Evolutionary conservation across 2,113 vertebrate genomes (phyloP).

Genomic region (rat (Rattus norvegicus)): DNA sequence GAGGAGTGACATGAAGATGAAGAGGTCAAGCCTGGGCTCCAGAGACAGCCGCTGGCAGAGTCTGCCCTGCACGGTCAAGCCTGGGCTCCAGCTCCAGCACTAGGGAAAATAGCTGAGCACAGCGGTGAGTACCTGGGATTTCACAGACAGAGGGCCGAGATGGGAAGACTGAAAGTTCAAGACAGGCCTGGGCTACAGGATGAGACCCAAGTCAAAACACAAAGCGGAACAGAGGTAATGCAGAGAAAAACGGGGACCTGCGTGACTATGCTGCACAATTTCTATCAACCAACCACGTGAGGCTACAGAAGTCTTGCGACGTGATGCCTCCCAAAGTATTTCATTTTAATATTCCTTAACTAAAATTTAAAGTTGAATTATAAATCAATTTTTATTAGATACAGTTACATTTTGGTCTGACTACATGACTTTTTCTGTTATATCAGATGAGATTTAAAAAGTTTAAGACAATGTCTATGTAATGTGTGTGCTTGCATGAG

Average conservation of each 20-base stretch:
- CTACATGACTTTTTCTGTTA: neutral
- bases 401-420: neutral
- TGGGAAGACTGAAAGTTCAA: neutral
- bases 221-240: neutral
- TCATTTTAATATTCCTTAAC: slow-evolving; percentile 22
- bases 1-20: slow-evolving; percentile 40
- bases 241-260: neutral
- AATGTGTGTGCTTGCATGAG: neutral
- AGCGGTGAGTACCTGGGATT: neutral
- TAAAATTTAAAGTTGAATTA: neutral
- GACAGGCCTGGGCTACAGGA: neutral
- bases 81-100: neutral
- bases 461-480: neutral
- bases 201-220: neutral
- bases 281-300: neutral
- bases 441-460: neutral
- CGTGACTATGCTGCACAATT: neutral
- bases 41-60: neutral
- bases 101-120: neutral
- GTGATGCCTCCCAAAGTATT: neutral
- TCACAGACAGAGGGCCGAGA: neutral
- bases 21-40: neutral
- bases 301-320: neutral
- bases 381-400: slow-evolving; percentile 26
- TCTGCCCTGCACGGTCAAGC: neutral